Percentiles rank a stretch among this genome's conserved stretches.
These are phyloP conservation scores for Glossosoma conforme DNA, from an alignment of 1,140 invertebrate genomes.

Conservation along the genomic window DNA sequence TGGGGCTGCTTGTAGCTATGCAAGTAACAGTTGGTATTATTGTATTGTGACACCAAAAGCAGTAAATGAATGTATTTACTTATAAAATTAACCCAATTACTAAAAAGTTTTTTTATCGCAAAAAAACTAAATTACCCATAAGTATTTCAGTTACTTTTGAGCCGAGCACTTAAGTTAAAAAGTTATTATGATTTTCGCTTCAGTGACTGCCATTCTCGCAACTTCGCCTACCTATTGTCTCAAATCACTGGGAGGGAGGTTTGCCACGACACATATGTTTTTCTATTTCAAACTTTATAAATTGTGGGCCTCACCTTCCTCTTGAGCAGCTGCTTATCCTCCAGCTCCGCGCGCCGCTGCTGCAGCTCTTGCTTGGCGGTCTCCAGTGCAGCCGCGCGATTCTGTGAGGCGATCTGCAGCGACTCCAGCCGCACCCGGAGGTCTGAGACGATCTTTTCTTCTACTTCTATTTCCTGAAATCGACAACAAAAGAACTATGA, in stretches of 20 bases:
- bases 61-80: too few relatives aligned
- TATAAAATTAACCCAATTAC: too few relatives aligned
- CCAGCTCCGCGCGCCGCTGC: constrained; percentile 5
- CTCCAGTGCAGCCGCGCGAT: constrained; percentile 3
- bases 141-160: not conserved
- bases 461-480: constrained; percentile 25
- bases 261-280: not conserved
- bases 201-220: not conserved
- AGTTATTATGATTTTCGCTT: not conserved
- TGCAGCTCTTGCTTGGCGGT: constrained; percentile 8
- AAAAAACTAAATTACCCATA: not conserved
- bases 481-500: not conserved
- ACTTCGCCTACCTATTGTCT: not conserved
- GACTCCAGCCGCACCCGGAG: constrained; percentile 10
- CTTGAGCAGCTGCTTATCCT: constrained; percentile 12
- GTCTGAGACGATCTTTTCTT: constrained; percentile 16
- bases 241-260: not conserved
- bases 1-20: not conserved
- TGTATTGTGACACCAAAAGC: too few relatives aligned
- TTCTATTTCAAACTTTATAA: not conserved
- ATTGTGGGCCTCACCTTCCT: constrained; percentile 16
- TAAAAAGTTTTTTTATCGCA: too few relatives aligned
- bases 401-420: constrained; percentile 6
- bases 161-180: not conserved
- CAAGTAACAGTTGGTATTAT: not conserved